phyloP scores from a whole-genome alignment of 2,113 vertebrate species.

The Phocoena sinus region DNA sequence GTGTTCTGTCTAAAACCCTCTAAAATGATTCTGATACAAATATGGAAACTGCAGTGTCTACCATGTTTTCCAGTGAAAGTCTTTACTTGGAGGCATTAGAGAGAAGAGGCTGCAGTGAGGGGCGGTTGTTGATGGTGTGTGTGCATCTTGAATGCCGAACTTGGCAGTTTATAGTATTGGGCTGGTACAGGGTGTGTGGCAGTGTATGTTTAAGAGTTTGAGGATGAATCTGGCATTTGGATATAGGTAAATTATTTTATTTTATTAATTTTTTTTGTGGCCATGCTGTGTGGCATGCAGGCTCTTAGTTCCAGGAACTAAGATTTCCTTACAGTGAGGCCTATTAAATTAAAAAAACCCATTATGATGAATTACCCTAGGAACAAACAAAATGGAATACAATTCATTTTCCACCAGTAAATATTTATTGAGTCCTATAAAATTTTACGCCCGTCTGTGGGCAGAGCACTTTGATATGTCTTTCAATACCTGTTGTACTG shows the following conservation, averaged over 20 bases:
- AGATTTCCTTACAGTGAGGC: not conserved
- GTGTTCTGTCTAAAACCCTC: not conserved
- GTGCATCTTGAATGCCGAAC: not conserved
- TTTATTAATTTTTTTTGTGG: no score
- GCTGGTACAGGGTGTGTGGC: not conserved
- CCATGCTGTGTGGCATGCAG: no score
- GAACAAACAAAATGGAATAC: not conserved
- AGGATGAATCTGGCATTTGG: not conserved
- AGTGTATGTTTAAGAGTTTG: not conserved
- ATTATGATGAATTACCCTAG: not conserved
- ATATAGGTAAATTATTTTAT: not conserved
- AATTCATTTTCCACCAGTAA: not conserved
- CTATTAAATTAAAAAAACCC: not conserved
- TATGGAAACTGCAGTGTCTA: not conserved
- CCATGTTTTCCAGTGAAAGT: not conserved
- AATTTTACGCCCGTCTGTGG: not conserved
- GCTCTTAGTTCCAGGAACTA: no score
- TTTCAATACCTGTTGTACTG: not conserved
- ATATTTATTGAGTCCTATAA: not conserved
- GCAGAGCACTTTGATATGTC: not conserved
- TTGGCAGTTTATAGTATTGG: not conserved
- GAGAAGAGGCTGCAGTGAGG: not conserved
- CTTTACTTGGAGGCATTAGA: not conserved
- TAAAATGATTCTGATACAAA: not conserved
- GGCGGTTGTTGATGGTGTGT: not conserved